A percentile compares a stretch with the other conserved stretches of the same genome.
Evolutionary conservation across 1,140 invertebrate species (phyloP).

Genomic region (Pectinophora gossypiella): DNA sequence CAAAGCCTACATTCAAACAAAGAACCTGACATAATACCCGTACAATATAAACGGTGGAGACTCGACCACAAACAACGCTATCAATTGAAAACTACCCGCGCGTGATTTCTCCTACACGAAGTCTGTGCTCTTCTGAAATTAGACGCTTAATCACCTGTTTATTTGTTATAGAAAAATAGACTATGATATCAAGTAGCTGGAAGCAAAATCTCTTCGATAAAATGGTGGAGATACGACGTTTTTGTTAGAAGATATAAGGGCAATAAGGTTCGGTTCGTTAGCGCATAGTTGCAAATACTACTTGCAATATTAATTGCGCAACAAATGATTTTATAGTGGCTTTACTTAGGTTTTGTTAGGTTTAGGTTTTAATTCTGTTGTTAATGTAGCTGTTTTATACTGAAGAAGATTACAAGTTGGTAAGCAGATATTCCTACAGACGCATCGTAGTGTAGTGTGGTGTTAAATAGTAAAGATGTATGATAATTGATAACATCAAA

Average conservation of each 20-base stretch:
- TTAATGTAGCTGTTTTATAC: no score
- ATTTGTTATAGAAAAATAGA: neutral
- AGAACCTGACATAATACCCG: neutral
- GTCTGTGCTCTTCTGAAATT: conserved; percentile 23
- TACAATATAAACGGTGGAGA: neutral
- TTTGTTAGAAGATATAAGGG: neutral
- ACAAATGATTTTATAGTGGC: neutral
- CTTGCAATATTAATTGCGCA: conserved; percentile 31
- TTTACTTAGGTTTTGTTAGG: neutral
- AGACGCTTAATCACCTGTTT: conserved; percentile 13
- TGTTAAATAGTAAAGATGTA: no score
- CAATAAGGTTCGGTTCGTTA: conserved; percentile 1
- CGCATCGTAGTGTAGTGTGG: no score
- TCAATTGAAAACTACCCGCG: conserved; percentile 50
- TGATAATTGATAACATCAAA: no score
- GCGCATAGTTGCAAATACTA: conserved; percentile 16
- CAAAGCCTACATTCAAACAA: neutral
- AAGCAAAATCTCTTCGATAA: neutral
- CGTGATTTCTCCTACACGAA: conserved; percentile 18
- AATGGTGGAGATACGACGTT: neutral
- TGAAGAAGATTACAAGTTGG: no score
- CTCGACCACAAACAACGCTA: conserved; percentile 34
- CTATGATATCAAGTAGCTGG: neutral
- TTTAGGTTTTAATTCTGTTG: neutral
- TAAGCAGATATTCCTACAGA: no score